Conservation (phyloP, 2,797 vertebrate species). For the Anguilla marmorata region DNA sequence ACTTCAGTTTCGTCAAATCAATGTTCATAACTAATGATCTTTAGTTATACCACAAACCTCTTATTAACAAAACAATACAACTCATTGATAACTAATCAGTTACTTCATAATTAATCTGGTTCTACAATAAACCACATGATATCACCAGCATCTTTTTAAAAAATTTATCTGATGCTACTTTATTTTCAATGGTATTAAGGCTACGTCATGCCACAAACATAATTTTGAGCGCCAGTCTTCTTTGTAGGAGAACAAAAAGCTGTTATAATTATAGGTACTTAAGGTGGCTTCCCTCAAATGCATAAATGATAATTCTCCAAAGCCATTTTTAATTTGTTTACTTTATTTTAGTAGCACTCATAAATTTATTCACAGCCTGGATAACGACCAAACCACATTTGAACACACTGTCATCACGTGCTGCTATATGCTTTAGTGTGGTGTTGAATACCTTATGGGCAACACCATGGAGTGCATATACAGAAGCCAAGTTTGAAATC, state of each 20-base stretch:
- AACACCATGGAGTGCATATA: background rate
- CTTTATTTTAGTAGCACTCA: background rate
- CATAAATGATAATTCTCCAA: background rate
- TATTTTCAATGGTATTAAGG: background rate
- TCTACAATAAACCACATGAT: background rate
- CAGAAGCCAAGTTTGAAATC: background rate
- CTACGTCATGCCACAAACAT: background rate
- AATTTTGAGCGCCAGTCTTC: background rate
- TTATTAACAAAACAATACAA: too few species aligned
- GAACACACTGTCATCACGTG: background rate
- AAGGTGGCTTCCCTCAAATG: background rate
- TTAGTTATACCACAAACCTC: too few species aligned
- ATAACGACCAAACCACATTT: background rate
- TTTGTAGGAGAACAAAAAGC: background rate
- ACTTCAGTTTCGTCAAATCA: background rate
- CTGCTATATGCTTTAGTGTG: background rate
- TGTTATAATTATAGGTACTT: background rate
- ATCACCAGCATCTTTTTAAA: background rate
- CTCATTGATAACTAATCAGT: background rate
- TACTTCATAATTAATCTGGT: background rate
- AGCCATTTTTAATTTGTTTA: background rate
- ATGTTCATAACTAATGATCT: background rate
- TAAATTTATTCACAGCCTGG: background rate
- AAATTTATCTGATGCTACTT: background rate
- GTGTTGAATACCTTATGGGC: background rate